phyloP scores from a whole-genome alignment of 2,113 vertebrate species.

The Tapirus terrestris region DNA sequence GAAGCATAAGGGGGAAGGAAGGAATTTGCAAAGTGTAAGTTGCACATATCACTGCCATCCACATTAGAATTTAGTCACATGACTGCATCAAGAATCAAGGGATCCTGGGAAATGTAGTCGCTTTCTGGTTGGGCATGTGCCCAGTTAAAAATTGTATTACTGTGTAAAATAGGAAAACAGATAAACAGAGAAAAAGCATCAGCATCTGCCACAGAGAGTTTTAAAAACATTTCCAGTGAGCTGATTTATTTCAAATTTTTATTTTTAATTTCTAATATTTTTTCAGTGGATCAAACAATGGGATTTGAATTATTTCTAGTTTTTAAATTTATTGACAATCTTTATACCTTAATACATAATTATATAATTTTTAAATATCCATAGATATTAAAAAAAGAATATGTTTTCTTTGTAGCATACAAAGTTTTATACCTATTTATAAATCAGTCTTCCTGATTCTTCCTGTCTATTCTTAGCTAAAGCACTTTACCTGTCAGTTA shows the following conservation, averaged over 20 bases:
- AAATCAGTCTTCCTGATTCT: neutral
- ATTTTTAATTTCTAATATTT: slow-evolving; percentile 25
- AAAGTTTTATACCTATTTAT: neutral
- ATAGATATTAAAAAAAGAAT: neutral
- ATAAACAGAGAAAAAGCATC: neutral
- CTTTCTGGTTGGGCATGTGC: neutral
- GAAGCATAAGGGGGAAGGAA: neutral
- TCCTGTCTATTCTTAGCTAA: neutral
- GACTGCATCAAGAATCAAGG: neutral
- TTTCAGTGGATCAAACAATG: neutral
- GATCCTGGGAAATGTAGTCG: neutral
- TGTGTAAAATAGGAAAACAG: neutral
- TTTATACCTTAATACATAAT: neutral
- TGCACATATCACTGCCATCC: neutral
- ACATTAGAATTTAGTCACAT: neutral
- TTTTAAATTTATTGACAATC: neutral
- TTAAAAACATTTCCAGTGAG: neutral
- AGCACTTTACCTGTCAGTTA: neutral
- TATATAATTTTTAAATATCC: neutral
- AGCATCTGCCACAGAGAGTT: neutral
- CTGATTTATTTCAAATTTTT: neutral
- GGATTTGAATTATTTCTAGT: neutral
- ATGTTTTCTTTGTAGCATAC: neutral
- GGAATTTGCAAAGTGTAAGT: neutral
- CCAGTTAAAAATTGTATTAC: slow-evolving; percentile 23